These are phyloP conservation scores for Luperina nickerlii DNA, from an alignment of 2,888 invertebrate species.

Conservation along the genomic window DNA sequence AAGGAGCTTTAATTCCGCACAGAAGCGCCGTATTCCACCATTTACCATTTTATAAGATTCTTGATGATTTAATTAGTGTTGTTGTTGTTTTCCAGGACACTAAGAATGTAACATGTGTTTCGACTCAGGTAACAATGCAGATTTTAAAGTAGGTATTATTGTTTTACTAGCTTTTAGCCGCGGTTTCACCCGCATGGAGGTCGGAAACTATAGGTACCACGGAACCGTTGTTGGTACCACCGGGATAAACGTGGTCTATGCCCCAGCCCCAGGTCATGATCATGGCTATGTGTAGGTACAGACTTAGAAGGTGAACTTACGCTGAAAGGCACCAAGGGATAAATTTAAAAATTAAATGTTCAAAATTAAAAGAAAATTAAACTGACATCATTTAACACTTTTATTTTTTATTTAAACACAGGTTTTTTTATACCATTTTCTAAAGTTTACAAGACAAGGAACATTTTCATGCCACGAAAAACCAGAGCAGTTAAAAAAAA, in stretches of 20 bases:
- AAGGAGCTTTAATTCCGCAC: too few relatives aligned
- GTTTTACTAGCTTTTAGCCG: background rate
- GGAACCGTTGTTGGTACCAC: too few relatives aligned
- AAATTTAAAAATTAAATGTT: background rate
- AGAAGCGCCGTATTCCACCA: too few relatives aligned
- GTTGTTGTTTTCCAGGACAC: slow-evolving; percentile 74
- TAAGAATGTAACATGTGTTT: slow-evolving; percentile 80
- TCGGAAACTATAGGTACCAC: background rate
- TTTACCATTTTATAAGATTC: background rate
- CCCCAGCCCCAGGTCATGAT: background rate
- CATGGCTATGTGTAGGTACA: background rate
- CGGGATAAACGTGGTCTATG: background rate
- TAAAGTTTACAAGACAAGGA: too few relatives aligned
- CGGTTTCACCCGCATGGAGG: background rate
- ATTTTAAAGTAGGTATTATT: background rate
- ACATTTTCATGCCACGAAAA: too few relatives aligned
- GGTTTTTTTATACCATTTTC: too few relatives aligned
- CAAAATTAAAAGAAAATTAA: background rate
- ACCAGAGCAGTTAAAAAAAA: background rate
- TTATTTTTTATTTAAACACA: too few relatives aligned
- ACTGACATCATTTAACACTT: too few relatives aligned
- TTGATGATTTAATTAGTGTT: background rate
- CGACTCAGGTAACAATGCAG: slow-evolving; percentile 76
- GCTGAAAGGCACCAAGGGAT: background rate
- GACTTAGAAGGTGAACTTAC: background rate